These are phyloP conservation scores for Diprion similis DNA, from an alignment of 1,140 invertebrate species.

Conservation along the genomic window DNA sequence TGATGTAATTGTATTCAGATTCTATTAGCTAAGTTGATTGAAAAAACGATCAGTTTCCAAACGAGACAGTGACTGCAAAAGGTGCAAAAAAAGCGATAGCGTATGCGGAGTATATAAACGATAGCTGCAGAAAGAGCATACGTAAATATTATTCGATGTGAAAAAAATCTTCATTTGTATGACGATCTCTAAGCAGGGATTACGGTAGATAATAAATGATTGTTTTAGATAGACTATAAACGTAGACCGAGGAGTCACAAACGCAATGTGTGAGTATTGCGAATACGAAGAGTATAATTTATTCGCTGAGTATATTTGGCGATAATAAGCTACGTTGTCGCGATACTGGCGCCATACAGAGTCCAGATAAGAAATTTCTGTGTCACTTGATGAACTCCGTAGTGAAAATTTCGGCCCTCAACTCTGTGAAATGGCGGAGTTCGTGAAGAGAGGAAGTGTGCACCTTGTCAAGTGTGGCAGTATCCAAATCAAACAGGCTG, in stretches of 20 bases:
- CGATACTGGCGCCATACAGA: not conserved
- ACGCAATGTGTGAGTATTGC: not conserved
- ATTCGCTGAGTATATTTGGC: not conserved
- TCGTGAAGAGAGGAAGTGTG: conserved; percentile 53
- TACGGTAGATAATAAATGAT: not conserved
- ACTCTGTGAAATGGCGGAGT: conserved; percentile 52
- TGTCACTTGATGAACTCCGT: not conserved
- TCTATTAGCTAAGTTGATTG: too few species aligned
- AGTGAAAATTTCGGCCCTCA: not conserved
- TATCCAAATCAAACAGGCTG: conserved; percentile 61
- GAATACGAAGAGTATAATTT: not conserved
- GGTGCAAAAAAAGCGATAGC: too few species aligned
- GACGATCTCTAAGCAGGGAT: not conserved
- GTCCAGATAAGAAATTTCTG: not conserved
- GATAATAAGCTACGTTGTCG: not conserved
- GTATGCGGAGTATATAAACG: too few species aligned
- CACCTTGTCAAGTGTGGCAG: conserved; percentile 59
- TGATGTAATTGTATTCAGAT: too few species aligned
- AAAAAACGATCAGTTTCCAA: too few species aligned
- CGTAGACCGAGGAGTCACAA: not conserved
- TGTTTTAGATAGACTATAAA: not conserved
- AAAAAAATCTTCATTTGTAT: not conserved
- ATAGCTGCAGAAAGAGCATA: too few species aligned
- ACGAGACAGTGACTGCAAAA: too few species aligned
- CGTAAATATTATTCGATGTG: not conserved